A percentile compares a stretch with the other conserved stretches of the same genome.
Evolutionary conservation across 2,797 vertebrate genomes (phyloP).

Genomic region (Sitta carolinensis): DNA sequence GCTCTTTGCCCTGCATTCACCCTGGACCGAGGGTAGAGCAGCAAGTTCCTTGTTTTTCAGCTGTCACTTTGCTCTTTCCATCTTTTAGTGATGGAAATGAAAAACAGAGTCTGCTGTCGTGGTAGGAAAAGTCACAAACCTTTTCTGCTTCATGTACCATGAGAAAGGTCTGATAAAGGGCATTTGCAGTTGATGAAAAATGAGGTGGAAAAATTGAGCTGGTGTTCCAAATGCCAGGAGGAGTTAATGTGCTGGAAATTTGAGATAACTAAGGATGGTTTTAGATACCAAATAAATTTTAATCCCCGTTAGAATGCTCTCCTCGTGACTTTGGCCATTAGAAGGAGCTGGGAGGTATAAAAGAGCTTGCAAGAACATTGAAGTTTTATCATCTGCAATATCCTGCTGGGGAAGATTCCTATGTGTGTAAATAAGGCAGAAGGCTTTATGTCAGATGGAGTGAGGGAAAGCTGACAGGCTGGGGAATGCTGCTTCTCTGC

Average conservation of each 20-base stretch:
- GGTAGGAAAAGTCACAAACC: background rate
- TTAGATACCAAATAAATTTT: background rate
- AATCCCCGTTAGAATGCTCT: background rate
- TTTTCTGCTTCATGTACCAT: background rate
- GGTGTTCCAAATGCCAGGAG: conserved; percentile 24
- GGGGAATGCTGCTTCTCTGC: background rate
- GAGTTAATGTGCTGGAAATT: conserved; percentile 49
- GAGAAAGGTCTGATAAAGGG: conserved; percentile 49
- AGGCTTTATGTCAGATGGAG: background rate
- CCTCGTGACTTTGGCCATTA: background rate
- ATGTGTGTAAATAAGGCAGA: background rate
- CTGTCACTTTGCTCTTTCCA: background rate
- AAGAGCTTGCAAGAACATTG: background rate
- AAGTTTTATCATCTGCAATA: background rate
- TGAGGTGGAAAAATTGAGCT: conserved; percentile 34
- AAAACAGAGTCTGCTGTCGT: background rate
- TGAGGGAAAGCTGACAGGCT: background rate
- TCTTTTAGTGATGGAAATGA: background rate
- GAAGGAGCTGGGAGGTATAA: background rate
- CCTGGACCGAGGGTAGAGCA: background rate
- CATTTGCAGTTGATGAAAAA: background rate
- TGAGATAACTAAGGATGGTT: background rate
- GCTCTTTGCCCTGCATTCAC: background rate
- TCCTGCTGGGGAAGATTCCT: background rate
- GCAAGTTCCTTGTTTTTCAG: background rate